Percentiles rank a stretch among this genome's conserved stretches.
Evolutionary conservation across 2,797 vertebrate genomes (phyloP).

Genomic region (Poecile montanus): DNA sequence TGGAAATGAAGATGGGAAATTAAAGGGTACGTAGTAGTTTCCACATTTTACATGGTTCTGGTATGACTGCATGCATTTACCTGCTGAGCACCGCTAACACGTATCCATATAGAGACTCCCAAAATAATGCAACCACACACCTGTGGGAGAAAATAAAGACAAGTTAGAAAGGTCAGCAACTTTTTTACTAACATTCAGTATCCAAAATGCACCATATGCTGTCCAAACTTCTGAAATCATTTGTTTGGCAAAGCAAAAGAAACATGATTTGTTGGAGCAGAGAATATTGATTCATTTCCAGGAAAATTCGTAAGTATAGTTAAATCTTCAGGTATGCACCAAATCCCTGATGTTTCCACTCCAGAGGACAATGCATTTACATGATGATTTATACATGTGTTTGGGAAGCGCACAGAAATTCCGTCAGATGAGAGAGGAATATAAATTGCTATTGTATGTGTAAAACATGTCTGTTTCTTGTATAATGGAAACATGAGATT

Average conservation of each 20-base stretch:
- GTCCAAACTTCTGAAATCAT: slow-evolving; percentile 37
- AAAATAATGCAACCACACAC: slow-evolving; percentile 76
- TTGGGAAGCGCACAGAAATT: slow-evolving; percentile 35
- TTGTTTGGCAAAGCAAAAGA: slow-evolving; percentile 30
- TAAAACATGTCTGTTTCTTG: neutral
- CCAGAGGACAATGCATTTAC: neutral
- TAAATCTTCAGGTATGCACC: slow-evolving; percentile 40
- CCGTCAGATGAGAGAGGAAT: neutral
- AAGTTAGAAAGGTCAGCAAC: neutral
- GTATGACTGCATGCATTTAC: slow-evolving; percentile 55
- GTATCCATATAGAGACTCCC: slow-evolving; percentile 75
- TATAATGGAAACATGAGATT: neutral
- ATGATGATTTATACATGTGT: slow-evolving; percentile 34
- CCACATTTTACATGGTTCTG: neutral
- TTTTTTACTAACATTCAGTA: neutral
- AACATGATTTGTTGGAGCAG: neutral
- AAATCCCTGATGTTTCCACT: slow-evolving; percentile 6
- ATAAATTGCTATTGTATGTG: neutral
- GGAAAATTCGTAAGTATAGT: slow-evolving; percentile 20
- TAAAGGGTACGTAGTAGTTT: neutral
- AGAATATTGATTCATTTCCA: slow-evolving; percentile 18
- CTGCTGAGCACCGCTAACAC: slow-evolving; percentile 47
- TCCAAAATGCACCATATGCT: neutral
- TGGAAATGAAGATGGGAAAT: neutral
- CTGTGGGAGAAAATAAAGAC: slow-evolving; percentile 56